Conservation (phyloP, 2,113 vertebrate genomes). For the Mormyrus lacerda region DNA sequence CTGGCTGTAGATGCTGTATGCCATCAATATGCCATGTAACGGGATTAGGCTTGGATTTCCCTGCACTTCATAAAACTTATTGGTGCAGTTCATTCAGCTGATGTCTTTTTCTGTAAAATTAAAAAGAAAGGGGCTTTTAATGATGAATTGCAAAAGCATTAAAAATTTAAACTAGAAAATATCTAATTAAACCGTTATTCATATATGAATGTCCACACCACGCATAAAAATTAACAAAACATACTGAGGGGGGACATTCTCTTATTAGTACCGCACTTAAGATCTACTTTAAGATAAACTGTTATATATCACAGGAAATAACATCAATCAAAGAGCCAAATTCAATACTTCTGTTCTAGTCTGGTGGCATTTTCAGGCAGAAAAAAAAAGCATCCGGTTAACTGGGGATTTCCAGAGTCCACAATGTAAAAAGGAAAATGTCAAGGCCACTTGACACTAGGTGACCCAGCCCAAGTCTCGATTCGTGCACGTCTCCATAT, state of each 20-base stretch:
- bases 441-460: not conserved
- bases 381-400: not conserved
- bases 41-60: constrained; percentile 89
- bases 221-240: not conserved
- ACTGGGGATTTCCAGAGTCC: not conserved
- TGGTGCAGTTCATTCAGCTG: constrained; percentile 90
- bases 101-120: constrained; percentile 85
- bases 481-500: not conserved
- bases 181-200: not conserved
- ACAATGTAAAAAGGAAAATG: constrained; percentile 11
- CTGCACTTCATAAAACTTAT: constrained; percentile 89
- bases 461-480: not conserved
- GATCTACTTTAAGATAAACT: not conserved
- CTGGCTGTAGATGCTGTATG: constrained; percentile 97
- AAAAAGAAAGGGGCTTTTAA: constrained; percentile 14
- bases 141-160: not conserved
- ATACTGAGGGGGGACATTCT: not conserved
- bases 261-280: not conserved
- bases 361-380: constrained; percentile 18
- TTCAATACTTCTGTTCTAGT: not conserved
- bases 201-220: not conserved
- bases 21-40: constrained; percentile 97
- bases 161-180: not conserved
- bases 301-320: not conserved
- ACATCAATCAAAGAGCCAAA: not conserved